phyloP scores from a whole-genome alignment of 2,888 invertebrate genomes.

The Tyria jacobaeae region DNA sequence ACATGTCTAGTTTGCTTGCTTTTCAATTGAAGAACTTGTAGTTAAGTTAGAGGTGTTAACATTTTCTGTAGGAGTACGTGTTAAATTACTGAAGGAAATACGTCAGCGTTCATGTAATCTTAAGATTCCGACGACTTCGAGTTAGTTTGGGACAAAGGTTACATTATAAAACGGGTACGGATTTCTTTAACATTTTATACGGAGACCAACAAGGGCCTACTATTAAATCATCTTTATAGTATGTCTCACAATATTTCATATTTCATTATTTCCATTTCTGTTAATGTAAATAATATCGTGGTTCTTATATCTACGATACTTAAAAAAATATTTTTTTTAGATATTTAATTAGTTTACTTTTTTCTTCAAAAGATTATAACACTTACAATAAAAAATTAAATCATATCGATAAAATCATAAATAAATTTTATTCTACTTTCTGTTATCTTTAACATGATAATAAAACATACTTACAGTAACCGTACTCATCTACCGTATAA shows the following conservation, averaged over 20 bases:
- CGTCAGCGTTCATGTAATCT: conserved; percentile 3
- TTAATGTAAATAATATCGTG: too few species aligned
- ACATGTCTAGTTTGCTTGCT: conserved; percentile 37
- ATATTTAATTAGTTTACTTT: too few species aligned
- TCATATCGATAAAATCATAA: too few species aligned
- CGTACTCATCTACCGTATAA: background rate
- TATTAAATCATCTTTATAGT: background rate
- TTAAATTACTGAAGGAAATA: background rate
- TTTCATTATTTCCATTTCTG: too few species aligned
- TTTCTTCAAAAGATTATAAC: too few species aligned
- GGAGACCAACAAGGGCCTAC: background rate
- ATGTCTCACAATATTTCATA: too few species aligned
- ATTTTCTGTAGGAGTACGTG: background rate
- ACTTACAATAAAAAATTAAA: too few species aligned
- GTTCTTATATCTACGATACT: too few species aligned
- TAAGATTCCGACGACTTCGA: background rate
- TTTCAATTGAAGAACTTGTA: conserved; percentile 30
- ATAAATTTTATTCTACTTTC: too few species aligned
- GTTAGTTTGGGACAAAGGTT: background rate
- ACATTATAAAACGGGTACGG: background rate
- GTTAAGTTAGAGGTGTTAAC: conserved; percentile 27
- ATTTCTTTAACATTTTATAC: background rate
- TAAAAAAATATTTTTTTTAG: too few species aligned
- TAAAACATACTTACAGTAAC: background rate
- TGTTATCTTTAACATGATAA: too few species aligned